Conservation (phyloP, 2,888 invertebrate genomes). For the Drosophila kambysellisi region DNA sequence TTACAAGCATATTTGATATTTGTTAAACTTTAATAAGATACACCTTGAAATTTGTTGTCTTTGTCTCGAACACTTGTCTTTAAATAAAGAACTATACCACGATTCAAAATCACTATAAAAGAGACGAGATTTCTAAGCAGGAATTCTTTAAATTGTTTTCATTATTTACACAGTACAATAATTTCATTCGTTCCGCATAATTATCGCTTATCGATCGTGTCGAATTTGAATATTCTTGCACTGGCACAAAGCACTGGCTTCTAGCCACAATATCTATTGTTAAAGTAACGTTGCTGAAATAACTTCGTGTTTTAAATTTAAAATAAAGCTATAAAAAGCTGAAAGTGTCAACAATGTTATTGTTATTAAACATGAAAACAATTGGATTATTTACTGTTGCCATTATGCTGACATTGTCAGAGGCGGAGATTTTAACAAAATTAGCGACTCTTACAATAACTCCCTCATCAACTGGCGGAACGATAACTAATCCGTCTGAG, state of each 20-base stretch:
- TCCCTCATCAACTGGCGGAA: neutral
- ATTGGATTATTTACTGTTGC: constrained; percentile 14
- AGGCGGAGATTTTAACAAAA: neutral
- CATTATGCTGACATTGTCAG: neutral
- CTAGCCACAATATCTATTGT: neutral
- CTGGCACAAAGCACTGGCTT: neutral
- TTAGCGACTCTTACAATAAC: neutral
- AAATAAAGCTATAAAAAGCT: neutral
- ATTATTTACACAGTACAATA: too few relatives aligned
- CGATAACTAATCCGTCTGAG: neutral
- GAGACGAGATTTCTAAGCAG: neutral
- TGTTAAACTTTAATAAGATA: neutral
- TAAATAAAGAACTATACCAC: constrained; percentile 13
- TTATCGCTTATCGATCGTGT: neutral
- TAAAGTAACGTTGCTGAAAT: neutral
- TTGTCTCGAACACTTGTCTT: constrained; percentile 33
- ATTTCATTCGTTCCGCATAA: neutral
- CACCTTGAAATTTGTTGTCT: constrained; percentile 23
- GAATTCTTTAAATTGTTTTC: too few relatives aligned
- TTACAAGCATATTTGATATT: neutral
- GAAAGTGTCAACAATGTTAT: neutral
- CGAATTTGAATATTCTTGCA: neutral
- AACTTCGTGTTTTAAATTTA: neutral
- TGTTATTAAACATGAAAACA: neutral
- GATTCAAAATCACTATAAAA: constrained; percentile 33